phyloP scores from a whole-genome alignment of 2,797 vertebrate species.

The Spondyliosoma cantharus region DNA sequence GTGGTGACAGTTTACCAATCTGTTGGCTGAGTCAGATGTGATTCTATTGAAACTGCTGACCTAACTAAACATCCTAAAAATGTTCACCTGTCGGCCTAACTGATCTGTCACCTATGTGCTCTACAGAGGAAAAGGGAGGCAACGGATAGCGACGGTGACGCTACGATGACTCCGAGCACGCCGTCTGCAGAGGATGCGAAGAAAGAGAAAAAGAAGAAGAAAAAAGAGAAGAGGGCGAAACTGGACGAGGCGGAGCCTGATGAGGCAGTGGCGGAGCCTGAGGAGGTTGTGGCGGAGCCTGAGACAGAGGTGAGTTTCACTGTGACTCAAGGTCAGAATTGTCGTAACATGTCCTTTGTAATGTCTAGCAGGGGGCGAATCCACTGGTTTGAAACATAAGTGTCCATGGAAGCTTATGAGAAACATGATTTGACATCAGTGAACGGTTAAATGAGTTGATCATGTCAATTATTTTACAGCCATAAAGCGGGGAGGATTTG shows the following conservation, averaged over 20 bases:
- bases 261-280: slow-evolving; percentile 4
- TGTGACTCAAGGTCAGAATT: neutral
- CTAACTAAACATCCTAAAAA: no score
- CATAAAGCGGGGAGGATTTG: no score
- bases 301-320: slow-evolving; percentile 52
- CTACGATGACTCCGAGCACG: neutral
- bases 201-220: slow-evolving; percentile 78
- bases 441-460: no score
- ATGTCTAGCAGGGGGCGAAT: neutral
- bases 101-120: neutral
- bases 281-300: slow-evolving; percentile 20
- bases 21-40: no score
- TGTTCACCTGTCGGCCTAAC: neutral
- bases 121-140: slow-evolving; percentile 78
- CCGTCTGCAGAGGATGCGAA: slow-evolving; percentile 46
- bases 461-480: no score
- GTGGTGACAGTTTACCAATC: no score
- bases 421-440: no score
- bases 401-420: no score
- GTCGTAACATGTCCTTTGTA: neutral
- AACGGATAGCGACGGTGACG: slow-evolving; percentile 58
- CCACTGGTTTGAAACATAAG: no score
- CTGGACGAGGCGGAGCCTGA: slow-evolving; percentile 36
- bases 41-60: no score
- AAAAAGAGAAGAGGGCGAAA: slow-evolving; percentile 70